A percentile compares a stretch with the other conserved stretches of the same genome.
These are phyloP conservation scores for Leptocoma aspasia DNA, from an alignment of 2,113 vertebrate genomes.

Conservation along the genomic window DNA sequence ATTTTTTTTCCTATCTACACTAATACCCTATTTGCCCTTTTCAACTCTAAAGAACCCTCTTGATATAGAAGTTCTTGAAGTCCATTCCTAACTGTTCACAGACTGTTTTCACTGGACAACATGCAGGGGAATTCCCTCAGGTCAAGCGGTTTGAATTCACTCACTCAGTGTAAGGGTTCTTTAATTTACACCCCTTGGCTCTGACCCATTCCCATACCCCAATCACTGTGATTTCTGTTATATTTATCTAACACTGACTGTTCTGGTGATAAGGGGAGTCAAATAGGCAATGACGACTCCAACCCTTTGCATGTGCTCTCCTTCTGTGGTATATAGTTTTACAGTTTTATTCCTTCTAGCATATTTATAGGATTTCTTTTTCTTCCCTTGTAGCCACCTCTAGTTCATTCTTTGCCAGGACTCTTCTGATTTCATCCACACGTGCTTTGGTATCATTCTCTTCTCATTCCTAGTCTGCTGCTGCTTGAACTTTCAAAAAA, in stretches of 20 bases:
- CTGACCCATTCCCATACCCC: neutral
- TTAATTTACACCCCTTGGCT: neutral
- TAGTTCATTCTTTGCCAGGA: neutral
- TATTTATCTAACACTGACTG: neutral
- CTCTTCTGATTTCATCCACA: neutral
- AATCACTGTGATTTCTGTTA: neutral
- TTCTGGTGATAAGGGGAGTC: neutral
- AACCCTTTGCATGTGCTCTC: neutral
- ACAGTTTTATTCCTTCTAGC: neutral
- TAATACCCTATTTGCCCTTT: neutral
- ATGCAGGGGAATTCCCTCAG: neutral
- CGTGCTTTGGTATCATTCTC: neutral
- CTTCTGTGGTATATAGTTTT: neutral
- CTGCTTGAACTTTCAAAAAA: neutral
- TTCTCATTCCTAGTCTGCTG: neutral
- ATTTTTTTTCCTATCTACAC: neutral
- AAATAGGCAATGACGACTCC: neutral
- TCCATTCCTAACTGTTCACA: neutral
- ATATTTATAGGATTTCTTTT: neutral
- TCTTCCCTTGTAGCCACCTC: neutral
- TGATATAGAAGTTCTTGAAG: neutral
- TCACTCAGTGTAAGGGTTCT: neutral
- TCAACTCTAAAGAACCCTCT: neutral
- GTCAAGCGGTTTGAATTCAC: neutral
- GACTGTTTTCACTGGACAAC: neutral